Conservation (phyloP, 1,140 invertebrate species). For the Sipha flava region DNA sequence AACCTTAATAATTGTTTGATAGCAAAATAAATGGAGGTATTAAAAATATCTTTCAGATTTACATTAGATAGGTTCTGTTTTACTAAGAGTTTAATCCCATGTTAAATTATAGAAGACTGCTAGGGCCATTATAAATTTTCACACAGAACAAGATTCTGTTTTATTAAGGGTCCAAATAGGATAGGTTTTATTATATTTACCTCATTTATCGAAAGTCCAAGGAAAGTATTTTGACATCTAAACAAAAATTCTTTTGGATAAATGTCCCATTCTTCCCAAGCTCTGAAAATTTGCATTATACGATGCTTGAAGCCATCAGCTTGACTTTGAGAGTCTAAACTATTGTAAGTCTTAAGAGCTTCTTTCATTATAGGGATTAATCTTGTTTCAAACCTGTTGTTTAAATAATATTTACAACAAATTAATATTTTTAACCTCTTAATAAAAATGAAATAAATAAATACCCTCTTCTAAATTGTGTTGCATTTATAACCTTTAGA, state of each 20-base stretch:
- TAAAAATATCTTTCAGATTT: too few species aligned
- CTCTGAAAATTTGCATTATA: constrained; percentile 86
- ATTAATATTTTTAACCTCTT: not conserved
- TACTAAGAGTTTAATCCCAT: too few species aligned
- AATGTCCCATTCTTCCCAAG: constrained; percentile 97
- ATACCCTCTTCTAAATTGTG: constrained; percentile 83
- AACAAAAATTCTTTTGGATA: constrained; percentile 92
- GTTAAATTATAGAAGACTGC: too few species aligned
- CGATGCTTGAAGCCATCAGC: constrained; percentile 94
- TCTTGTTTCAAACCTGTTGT: constrained; percentile 71
- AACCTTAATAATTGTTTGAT: too few species aligned
- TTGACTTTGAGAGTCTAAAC: constrained; percentile 78
- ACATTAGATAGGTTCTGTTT: too few species aligned
- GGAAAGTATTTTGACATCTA: constrained; percentile 82
- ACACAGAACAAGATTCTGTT: too few species aligned
- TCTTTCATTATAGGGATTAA: constrained; percentile 80
- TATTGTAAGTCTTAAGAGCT: constrained; percentile 65
- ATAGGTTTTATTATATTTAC: not conserved
- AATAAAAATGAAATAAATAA: constrained; percentile 39
- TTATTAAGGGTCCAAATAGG: too few species aligned
- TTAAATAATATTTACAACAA: not conserved
- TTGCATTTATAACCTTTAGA: constrained; percentile 94
- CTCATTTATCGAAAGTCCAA: constrained; percentile 50
- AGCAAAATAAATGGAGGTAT: too few species aligned
- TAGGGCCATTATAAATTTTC: too few species aligned